Conservation (phyloP, 2,888 invertebrate species). For the Prenolepis imparis region DNA sequence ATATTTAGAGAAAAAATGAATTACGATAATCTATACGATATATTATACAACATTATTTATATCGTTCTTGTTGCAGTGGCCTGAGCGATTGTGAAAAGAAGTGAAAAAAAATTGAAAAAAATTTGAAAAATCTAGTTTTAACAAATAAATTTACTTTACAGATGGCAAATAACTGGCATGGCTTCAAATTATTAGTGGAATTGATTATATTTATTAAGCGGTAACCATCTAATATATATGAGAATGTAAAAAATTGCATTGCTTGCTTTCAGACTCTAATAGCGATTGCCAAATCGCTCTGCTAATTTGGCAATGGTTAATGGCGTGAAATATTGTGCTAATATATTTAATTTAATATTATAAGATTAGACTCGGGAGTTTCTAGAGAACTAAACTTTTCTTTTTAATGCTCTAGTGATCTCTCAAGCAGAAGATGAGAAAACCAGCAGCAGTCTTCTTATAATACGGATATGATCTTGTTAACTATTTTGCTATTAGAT, state of each 20-base stretch:
- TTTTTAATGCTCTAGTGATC: constrained; percentile 29
- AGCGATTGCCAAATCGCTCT: constrained; percentile 59
- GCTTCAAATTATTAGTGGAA: constrained; percentile 15
- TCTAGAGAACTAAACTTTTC: constrained; percentile 31
- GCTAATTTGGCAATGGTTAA: constrained; percentile 65
- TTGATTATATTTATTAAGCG: constrained; percentile 21
- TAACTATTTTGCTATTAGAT: constrained; percentile 28
- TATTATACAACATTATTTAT: not conserved
- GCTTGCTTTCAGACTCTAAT: constrained; percentile 62
- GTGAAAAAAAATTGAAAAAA: constrained; percentile 22
- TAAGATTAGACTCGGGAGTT: constrained; percentile 36
- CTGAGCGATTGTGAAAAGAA: constrained; percentile 22
- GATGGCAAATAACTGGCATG: constrained; percentile 41
- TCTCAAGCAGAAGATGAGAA: constrained; percentile 43
- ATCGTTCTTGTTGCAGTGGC: constrained; percentile 41
- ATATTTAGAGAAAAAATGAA: not conserved
- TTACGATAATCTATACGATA: not conserved
- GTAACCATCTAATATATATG: constrained; percentile 28
- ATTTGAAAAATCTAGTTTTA: constrained; percentile 49
- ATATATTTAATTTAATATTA: constrained; percentile 33
- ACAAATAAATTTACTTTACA: constrained; percentile 63
- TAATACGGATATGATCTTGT: constrained; percentile 28
- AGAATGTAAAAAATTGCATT: constrained; percentile 49
- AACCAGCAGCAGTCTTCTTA: constrained; percentile 34
- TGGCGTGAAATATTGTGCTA: constrained; percentile 69